A percentile compares a stretch with the other conserved stretches of the same genome.
Conservation (phyloP, 1,140 invertebrate species). For the Drosophila insularis region DNA sequence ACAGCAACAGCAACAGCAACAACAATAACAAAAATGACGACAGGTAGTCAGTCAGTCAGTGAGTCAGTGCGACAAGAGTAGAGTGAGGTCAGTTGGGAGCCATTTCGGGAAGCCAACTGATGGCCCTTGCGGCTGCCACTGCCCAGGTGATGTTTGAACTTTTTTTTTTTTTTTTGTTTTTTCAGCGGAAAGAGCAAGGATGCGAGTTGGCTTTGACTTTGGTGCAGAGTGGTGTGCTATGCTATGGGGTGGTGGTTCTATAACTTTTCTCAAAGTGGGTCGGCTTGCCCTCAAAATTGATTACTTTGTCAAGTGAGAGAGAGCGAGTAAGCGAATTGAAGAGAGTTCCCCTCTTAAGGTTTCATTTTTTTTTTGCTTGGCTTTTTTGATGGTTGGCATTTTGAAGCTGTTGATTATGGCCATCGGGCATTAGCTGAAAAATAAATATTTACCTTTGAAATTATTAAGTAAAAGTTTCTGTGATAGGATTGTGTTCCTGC, state of each 20-base stretch:
- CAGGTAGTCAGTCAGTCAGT: constrained; percentile 50
- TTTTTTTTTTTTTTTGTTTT: constrained; percentile 28
- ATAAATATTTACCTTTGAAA: constrained; percentile 81
- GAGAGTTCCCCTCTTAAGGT: neutral
- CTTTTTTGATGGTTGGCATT: constrained; percentile 48
- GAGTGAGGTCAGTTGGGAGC: constrained; percentile 48
- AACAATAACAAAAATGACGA: constrained; percentile 54
- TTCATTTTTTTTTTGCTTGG: neutral
- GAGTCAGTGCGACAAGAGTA: neutral
- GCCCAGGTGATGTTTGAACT: constrained; percentile 73
- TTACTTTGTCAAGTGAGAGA: constrained; percentile 64
- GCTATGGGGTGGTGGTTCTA: constrained; percentile 16
- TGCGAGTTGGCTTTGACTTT: constrained; percentile 19
- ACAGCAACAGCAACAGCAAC: constrained; percentile 17
- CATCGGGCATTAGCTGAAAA: constrained; percentile 70
- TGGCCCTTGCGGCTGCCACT: constrained; percentile 43
- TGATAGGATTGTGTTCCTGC: constrained; percentile 29
- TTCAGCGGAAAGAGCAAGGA: neutral
- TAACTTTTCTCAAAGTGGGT: constrained; percentile 62
- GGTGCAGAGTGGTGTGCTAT: neutral
- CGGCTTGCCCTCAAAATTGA: constrained; percentile 68
- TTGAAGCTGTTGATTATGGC: constrained; percentile 78
- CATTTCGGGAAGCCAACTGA: constrained; percentile 57
- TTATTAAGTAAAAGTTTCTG: constrained; percentile 71
- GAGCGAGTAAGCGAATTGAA: neutral